Evolutionary conservation across 30 jellyfish, hydroid and myxozoan species (phyloP).

Genomic region (Aurelia sp.): DNA sequence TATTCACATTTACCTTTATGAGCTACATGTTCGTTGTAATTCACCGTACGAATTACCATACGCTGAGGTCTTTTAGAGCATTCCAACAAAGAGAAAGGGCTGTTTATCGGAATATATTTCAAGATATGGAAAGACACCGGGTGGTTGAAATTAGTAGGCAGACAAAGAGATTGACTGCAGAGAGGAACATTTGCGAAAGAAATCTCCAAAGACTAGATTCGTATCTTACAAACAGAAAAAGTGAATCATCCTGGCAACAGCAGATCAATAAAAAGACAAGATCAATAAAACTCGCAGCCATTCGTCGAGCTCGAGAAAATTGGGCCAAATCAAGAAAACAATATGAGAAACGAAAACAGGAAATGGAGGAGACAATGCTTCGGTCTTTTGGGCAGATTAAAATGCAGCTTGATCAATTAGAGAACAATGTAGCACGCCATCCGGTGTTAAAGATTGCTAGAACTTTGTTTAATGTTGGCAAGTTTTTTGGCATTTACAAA

Average conservation of each 20-base stretch:
- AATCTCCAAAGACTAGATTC: conserved; percentile 43
- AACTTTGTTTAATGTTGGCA: not conserved
- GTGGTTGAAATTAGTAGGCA: conserved; percentile 53
- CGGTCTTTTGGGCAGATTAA: not conserved
- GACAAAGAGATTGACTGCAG: conserved; percentile 27
- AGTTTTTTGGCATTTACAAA: conserved; percentile 33
- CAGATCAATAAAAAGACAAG: conserved; percentile 15
- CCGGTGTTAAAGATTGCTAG: not conserved
- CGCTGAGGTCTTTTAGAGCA: conserved; percentile 26
- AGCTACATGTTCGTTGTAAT: conserved; percentile 41
- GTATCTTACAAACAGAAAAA: conserved; percentile 42
- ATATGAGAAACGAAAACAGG: conserved; percentile 6
- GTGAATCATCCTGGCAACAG: conserved; percentile 41
- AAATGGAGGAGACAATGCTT: not conserved
- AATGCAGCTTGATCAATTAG: not conserved
- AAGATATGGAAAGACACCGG: conserved; percentile 65
- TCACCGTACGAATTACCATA: conserved; percentile 52
- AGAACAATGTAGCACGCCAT: conserved; percentile 20
- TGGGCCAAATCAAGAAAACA: not conserved
- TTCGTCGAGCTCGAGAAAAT: conserved; percentile 7
- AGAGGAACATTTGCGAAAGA: conserved; percentile 50
- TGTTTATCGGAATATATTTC: conserved; percentile 18
- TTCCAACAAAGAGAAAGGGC: conserved; percentile 33
- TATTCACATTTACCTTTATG: conserved; percentile 38
- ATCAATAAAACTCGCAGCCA: conserved; percentile 42